phyloP scores from a whole-genome alignment of 1,140 invertebrate species.

The Atopsyche davidsoni region DNA sequence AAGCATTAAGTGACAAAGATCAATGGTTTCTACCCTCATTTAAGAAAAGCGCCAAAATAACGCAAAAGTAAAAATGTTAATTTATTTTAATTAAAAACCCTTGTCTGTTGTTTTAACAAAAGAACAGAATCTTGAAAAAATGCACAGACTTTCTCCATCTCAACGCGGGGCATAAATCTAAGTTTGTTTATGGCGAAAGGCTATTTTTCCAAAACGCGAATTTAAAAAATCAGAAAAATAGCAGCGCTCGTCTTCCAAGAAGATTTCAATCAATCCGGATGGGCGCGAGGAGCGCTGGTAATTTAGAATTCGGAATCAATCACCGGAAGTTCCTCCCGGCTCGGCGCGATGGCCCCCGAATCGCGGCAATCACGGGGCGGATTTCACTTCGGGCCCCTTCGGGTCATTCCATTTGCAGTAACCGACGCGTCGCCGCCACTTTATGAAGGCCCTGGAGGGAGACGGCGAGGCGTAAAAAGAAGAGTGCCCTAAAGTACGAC shows the following conservation, averaged over 20 bases:
- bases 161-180: no score
- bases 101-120: no score
- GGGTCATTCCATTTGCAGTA: constrained; percentile 19
- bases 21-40: no score
- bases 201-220: no score
- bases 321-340: no score
- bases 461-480: constrained; percentile 13
- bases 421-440: constrained; percentile 6
- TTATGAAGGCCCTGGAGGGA: neutral
- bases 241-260: neutral
- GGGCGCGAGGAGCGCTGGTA: neutral
- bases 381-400: neutral
- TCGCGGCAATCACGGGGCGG: neutral
- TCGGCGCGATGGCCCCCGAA: no score
- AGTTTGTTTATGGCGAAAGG: no score
- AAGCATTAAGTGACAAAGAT: no score
- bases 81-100: neutral
- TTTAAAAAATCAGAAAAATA: neutral
- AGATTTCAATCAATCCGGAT: neutral
- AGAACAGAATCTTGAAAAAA: no score
- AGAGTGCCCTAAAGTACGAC: constrained; percentile 18
- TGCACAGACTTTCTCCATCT: no score
- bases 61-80: neutral
- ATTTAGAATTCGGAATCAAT: no score
- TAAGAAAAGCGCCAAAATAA: no score